Evolutionary conservation across 2,888 invertebrate genomes (phyloP), one percentile per base, ranked within the genome.

Genomic region (Mythimna ferrago): DNA sequence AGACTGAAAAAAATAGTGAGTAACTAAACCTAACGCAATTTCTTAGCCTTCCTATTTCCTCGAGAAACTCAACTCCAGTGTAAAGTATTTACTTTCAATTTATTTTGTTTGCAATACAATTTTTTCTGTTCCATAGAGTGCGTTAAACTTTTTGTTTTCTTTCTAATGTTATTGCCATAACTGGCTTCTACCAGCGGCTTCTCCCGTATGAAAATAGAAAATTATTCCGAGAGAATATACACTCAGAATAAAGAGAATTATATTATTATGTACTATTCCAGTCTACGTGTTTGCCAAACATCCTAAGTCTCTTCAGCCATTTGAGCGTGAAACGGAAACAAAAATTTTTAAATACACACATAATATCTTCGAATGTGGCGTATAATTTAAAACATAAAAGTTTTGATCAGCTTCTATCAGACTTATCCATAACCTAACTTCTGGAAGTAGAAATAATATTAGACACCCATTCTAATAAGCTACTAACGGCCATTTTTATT

Each of bases 1-100:
- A 48, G 21, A 63, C 19, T 66, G 35, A 64, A 73, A 48, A 48
- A 48, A 48, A 74, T 60, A 41, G 56, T 35, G 7, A 19, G n/a
- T 73, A 10, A 26, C 35, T 65, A 54, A 63, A 58, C 35, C 67
- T 35, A 66, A 78, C 76, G 62, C 65, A 76, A 81, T 78, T 69
- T 70, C 66, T 57, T 58, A n/a, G 48, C 19, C 51, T 54, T 60
- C 63, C 21, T 19, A 41, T 62, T 66, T 58, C 11, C 6, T 44
- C 26, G 19, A 48, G 54, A 63, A 68, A 78, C 7, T 56, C 35
- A 53, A 66, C 32, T 66, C 66, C 32, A 41, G 16, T 51, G 6
- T 35, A 16, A 67, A 74, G n/a, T 66, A 32, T 66, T 70, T 63
- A 73, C 26, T n/a, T 6, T 41, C 11, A 41, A 14, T 61, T 62